These are phyloP conservation scores for Lasioglossum pauxillum DNA, from an alignment of 2,888 invertebrate genomes.

Conservation along the genomic window DNA sequence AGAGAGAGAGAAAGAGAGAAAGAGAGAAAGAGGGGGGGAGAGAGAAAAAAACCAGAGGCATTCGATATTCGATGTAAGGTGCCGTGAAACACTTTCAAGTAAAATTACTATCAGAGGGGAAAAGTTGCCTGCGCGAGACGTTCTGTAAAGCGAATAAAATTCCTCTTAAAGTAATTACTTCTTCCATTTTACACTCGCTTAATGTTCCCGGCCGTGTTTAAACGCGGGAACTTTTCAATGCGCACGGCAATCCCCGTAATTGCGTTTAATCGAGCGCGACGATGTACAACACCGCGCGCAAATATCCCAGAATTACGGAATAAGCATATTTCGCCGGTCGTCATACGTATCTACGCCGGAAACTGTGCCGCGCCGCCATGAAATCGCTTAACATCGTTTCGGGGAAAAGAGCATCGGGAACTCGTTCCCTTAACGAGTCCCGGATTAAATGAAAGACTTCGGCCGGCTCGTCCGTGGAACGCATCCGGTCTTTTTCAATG, in stretches of 20 bases:
- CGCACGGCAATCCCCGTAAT: constrained; percentile 8
- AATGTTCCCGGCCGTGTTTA: neutral
- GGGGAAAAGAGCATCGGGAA: neutral
- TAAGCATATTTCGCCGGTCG: neutral
- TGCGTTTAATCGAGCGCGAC: constrained; percentile 1
- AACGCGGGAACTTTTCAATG: neutral
- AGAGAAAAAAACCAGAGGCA: constrained; percentile 6
- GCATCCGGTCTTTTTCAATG: neutral
- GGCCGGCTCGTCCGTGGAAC: neutral
- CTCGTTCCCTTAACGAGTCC: neutral
- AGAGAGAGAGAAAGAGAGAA: constrained; percentile 21
- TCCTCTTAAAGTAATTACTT: neutral
- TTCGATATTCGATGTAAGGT: constrained; percentile 65
- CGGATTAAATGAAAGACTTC: neutral
- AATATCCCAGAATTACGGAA: neutral
- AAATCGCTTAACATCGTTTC: neutral
- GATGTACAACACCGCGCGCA: neutral
- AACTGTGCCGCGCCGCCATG: neutral
- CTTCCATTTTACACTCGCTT: constrained; percentile 12
- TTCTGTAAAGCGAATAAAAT: constrained; percentile 20
- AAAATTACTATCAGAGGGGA: constrained; percentile 63
- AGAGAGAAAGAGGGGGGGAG: constrained; percentile 17
- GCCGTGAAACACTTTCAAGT: constrained; percentile 39
- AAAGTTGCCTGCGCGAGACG: constrained; percentile 42
- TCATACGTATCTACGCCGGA: neutral